A percentile compares a stretch with the other conserved stretches of the same genome.
These are phyloP conservation scores for Stictocephala bisonia DNA, from an alignment of 2,888 invertebrate genomes.

Conservation along the genomic window DNA sequence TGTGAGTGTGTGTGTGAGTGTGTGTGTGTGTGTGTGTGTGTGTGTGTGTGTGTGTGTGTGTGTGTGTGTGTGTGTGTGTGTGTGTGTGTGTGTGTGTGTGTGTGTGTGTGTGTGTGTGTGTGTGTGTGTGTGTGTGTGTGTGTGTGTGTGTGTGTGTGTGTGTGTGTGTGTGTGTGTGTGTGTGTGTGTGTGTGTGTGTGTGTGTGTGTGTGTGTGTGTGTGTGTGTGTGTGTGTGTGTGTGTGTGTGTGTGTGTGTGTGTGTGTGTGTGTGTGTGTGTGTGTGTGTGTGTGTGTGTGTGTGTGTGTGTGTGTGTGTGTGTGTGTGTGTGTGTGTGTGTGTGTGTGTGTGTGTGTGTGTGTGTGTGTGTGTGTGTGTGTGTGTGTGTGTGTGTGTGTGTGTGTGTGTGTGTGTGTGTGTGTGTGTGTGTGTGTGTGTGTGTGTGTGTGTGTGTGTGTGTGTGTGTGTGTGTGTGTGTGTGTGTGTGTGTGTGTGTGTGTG, in stretches of 20 bases:
- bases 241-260: not conserved
- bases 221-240: not conserved
- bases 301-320: not conserved
- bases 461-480: not conserved
- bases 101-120: not conserved
- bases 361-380: not conserved
- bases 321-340: too few species aligned
- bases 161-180: not conserved
- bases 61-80: not conserved
- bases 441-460: not conserved
- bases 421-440: not conserved
- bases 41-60: not conserved
- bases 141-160: not conserved
- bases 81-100: not conserved
- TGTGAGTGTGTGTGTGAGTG: not conserved
- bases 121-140: not conserved
- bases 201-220: not conserved
- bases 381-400: not conserved
- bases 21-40: not conserved
- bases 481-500: not conserved
- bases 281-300: not conserved
- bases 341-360: too few species aligned
- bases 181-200: not conserved
- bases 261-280: not conserved
- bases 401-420: not conserved